Base-by-base conservation (phyloP, 2,888 invertebrate genomes). In the Leucania comma region DNA sequence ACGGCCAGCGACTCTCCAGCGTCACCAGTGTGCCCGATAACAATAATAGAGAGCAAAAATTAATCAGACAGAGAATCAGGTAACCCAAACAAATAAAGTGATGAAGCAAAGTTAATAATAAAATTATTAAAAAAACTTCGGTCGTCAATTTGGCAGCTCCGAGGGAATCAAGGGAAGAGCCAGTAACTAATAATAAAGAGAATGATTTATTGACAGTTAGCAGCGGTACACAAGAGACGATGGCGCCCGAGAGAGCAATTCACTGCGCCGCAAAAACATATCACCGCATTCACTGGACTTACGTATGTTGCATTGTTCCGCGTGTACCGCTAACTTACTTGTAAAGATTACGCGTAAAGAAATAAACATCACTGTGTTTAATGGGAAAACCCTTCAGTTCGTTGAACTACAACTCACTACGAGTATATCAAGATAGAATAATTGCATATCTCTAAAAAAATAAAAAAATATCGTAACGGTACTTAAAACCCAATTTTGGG, bases 171-270 rank as follows among this genome's bases (percentile, higher is more conserved):
- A 64, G 53, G 71, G 56, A 68, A 58, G 60, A 61, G 54, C 46
- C 77, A 74, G 78, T 71, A 68, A 78, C 74, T 85, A 87, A 88
- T 88, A 86, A 88, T 88, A 88, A 88, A 86, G 81, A 78, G 76
- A 86, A 90, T 91, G 89, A 92, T 92, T 91, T 91, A 91, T 90
- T 82, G 89, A 90, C 90, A 90, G 91, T 90, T 89, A 90, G 86
- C 85, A 86, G 87, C 87, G 85, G 87, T 86, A 89, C 86, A 82
- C 72, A 80, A 78, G 79, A 80, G 78, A 81, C 77, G 85, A 87
- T 82, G 88, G 88, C 88, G 86, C 90, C 89, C 88, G 81, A 72
- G 90, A 90, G 90, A 91, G 90, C 87, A 90, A 92, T 92, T 93
- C 90, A 84, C 65, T n/a, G 57, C 80, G 80, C 72, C 80, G 88